Percentiles rank a stretch among this genome's conserved stretches.
These are phyloP conservation scores for Drosophila greeni DNA, from an alignment of 2,888 invertebrate species.

Conservation along the genomic window DNA sequence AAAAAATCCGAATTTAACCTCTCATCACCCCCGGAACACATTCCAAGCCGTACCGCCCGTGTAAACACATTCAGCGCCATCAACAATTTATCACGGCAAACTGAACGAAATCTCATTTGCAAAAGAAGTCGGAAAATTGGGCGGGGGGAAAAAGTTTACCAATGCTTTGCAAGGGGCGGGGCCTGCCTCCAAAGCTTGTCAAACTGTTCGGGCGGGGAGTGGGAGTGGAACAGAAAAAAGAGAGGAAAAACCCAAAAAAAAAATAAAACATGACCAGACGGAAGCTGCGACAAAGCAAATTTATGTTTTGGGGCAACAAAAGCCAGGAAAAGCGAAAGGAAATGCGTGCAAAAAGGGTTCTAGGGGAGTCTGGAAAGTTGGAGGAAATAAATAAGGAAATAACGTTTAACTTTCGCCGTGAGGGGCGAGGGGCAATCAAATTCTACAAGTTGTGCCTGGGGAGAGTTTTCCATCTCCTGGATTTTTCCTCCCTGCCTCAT, in stretches of 20 bases:
- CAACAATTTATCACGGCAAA: slow-evolving; percentile 71
- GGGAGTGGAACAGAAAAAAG: slow-evolving; percentile 8
- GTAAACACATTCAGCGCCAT: slow-evolving; percentile 65
- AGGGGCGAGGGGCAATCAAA: slow-evolving; percentile 50
- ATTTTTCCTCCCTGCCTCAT: slow-evolving; percentile 23
- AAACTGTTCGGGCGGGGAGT: slow-evolving; percentile 45
- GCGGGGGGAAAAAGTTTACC: slow-evolving; percentile 47
- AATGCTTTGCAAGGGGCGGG: not conserved
- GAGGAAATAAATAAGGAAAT: slow-evolving; percentile 68
- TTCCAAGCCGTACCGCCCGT: slow-evolving; percentile 53
- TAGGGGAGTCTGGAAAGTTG: slow-evolving; percentile 31
- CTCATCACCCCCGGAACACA: slow-evolving; percentile 35
- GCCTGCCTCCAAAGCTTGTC: slow-evolving; percentile 46
- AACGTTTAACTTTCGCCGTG: slow-evolving; percentile 56
- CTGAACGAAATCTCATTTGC: slow-evolving; percentile 69
- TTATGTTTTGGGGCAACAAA: slow-evolving; percentile 51
- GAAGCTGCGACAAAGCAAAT: slow-evolving; percentile 57
- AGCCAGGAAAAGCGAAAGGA: slow-evolving; percentile 33
- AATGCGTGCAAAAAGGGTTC: slow-evolving; percentile 42
- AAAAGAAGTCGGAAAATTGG: slow-evolving; percentile 35
- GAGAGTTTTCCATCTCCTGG: slow-evolving; percentile 10
- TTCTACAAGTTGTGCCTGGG: slow-evolving; percentile 35
- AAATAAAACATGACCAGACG: slow-evolving; percentile 37
- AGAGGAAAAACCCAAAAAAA: slow-evolving; percentile 14
- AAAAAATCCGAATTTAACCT: slow-evolving; percentile 25